Evolutionary conservation across 1,140 invertebrate genomes (phyloP), one percentile per base, ranked within the genome.

Genomic region (Pristionchus pacificus): DNA sequence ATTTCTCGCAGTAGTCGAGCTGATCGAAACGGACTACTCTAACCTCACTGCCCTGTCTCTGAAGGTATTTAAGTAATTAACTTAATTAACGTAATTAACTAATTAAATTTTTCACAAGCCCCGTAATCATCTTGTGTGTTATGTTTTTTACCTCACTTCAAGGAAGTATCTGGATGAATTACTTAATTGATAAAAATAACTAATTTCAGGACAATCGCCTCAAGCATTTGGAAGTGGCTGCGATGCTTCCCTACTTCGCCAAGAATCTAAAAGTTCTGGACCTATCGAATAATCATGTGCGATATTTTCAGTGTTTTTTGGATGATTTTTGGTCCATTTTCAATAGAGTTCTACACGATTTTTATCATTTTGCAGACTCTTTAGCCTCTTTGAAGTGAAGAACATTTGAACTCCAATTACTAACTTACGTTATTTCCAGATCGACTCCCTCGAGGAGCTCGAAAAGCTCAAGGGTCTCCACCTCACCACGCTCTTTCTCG

Each of bases 131-230:
- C n/a, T n/a, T n/a, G n/a, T n/a, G n/a, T n/a, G n/a, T n/a, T n/a
- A n/a, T n/a, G n/a, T n/a, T n/a, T n/a, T n/a, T n/a, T n/a, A n/a
- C n/a, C n/a, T n/a, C n/a, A n/a, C n/a, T n/a, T n/a, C n/a, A n/a
- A n/a, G n/a, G n/a, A n/a, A n/a, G n/a, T n/a, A n/a, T n/a, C n/a
- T n/a, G n/a, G n/a, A n/a, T n/a, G n/a, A n/a, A n/a, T n/a, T n/a
- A n/a, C n/a, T n/a, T n/a, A n/a, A n/a, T n/a, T n/a, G n/a, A 61
- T 10, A 27, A 24, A 15, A 61, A 57, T 62, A 14, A 15, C 38
- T 6, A 10, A 14, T 19, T 67, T 19, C 55, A 67, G 65, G 58
- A 49, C 65, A 67, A 67, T 67, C 65, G 65, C 33, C 33, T 67
- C 3, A 60, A 58, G 30, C 49, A 38, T 31, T 25, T 67, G 31